Evolutionary conservation across 1,140 invertebrate genomes (phyloP), one percentile per base, ranked within the genome.

Genomic region (Drosophila arizonae): DNA sequence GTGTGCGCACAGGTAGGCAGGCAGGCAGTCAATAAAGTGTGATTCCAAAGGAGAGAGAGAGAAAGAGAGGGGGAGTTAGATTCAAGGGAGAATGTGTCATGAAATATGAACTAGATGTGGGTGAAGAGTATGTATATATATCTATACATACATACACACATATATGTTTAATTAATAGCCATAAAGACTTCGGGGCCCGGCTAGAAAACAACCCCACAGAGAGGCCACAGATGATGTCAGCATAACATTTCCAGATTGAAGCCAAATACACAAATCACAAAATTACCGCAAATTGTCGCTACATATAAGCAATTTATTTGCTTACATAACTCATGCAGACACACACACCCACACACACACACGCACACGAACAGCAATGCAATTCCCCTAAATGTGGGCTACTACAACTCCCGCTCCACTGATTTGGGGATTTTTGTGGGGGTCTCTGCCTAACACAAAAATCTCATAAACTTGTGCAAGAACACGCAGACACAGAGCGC

Each of bases 221-320:
- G 21, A 33, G 6, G n/a, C 17, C 56, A 54, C 51, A 51, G 76
- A 81, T 85, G 81, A 85, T 85, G 81, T 88, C 82, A 87, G 79
- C 73, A 54, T 13, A 28, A 43, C 26, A 56, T 45, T 57, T 76
- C 54, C 13, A 41, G 61, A 64, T 43, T 64, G 52, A 60, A 43
- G 46, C 43, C 45, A 51, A 39, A 64, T 17, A 46, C 66, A 69
- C 71, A 88, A 88, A 89, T 89, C 84, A 82, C 79, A 77, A 82
- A 89, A 87, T 90, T 90, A 82, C 86, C 79, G 77, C 87, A 90
- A 90, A 90, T 90, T 75, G 87, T 90, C 81, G 81, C 79, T 86
- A 87, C 87, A 90, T 87, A 90, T 90, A 90, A 90, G 87, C 81
- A 80, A 90, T 90, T 90, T 90, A 90, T 90, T 90, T 90, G 76